Percentiles rank a stretch among this genome's conserved stretches.
These are phyloP conservation scores for Hypotaenidia philippensis DNA, from an alignment of 2,797 vertebrate genomes.

Conservation along the genomic window DNA sequence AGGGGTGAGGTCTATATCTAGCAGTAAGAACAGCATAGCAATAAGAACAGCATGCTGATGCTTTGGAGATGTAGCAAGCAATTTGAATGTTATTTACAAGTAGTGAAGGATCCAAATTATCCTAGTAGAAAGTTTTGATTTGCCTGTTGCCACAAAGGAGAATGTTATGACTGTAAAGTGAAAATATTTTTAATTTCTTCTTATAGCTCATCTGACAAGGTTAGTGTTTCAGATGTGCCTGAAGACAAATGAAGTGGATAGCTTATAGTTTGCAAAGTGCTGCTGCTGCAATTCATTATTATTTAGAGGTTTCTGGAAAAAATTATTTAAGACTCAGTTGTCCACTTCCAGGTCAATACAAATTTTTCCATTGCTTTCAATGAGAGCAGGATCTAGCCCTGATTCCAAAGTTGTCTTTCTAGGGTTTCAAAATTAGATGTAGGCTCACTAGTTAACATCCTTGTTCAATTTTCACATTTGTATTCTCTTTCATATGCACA, in stretches of 20 bases:
- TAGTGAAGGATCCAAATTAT: background rate
- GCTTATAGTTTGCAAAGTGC: background rate
- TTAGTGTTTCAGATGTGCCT: background rate
- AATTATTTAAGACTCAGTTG: background rate
- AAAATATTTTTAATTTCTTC: background rate
- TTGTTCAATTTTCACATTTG: background rate
- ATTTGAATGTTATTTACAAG: background rate
- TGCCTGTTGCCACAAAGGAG: background rate
- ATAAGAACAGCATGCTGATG: background rate
- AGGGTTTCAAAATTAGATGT: background rate
- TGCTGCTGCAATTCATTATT: background rate
- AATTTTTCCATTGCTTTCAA: background rate
- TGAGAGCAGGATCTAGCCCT: background rate
- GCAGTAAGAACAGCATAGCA: background rate
- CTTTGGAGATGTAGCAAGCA: background rate
- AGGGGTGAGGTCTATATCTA: background rate
- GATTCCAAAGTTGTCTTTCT: slow-evolving; percentile 3
- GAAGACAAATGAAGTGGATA: background rate
- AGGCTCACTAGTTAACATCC: background rate
- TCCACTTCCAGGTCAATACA: background rate
- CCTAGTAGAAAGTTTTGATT: background rate
- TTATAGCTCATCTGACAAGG: background rate
- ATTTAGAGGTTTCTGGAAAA: background rate
- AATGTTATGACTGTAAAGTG: background rate
- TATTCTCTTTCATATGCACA: background rate